Evolutionary conservation across 2,113 vertebrate genomes (phyloP), one percentile per base, ranked within the genome.

Genomic region (Benitochromis conjunctus): DNA sequence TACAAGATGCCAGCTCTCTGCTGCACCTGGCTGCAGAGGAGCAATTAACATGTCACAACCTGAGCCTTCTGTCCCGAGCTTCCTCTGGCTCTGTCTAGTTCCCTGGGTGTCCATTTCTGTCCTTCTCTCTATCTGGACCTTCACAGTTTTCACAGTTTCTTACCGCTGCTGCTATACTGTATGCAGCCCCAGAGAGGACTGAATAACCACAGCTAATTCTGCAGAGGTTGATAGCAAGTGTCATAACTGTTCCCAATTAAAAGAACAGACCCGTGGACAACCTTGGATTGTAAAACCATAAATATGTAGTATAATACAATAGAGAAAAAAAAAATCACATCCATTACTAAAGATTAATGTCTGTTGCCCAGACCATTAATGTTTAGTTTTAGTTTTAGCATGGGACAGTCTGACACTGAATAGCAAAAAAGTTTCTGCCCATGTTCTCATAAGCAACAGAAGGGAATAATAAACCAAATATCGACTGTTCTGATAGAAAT

Each of bases 41-140:
- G 84, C 89, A 95, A 95, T 96, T 96, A 96, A 94, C 93, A 94
- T 94, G 93, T 95, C 94, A 95, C 86, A 93, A 91, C 84, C 89
- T 64, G 29, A 82, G 80, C 81, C 84, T 89, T 85, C 89, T 83
- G 81, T 90, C 79, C 66, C 48, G 43, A 81, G 58, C 34, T 66
- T 69, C 64, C 12, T 82, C 77, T 64, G 81, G 80, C 48, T 80
- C 82, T 14, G 21, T 46, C 57, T 86, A 48, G 69, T 78, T 84
- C 48, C 76, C 57, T 19, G 24, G 55, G 58, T 89, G 55, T 90
- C 69, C 38, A 58, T 88, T 85, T 79, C 10, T 85, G 55, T 81
- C 41, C 58, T 53, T 81, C 48, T 81, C 71, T 83, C 48, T 87
- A 18, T 83, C 29, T 57, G 24, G 18, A 51, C 1, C 29, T n/a